Conservation (phyloP, 2,888 invertebrate genomes). For the Lordiphosa andalusiaca region DNA sequence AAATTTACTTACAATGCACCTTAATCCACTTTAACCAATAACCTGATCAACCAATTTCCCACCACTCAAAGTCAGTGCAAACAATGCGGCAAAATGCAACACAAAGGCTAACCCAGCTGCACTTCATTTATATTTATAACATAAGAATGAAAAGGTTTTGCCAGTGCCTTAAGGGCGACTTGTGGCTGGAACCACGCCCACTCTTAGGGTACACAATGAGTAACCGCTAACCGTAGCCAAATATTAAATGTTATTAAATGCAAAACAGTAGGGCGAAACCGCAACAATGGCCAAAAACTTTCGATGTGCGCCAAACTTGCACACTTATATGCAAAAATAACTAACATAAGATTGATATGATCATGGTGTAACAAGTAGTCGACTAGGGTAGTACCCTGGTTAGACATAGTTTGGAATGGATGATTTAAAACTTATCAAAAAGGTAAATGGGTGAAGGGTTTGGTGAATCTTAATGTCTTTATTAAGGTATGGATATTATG, state of each 20-base stretch:
- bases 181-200: slow-evolving; percentile 5
- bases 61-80: slow-evolving; percentile 28
- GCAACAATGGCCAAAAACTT: slow-evolving; percentile 54
- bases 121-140: slow-evolving; percentile 69
- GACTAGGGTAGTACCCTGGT: not conserved
- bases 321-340: slow-evolving; percentile 4
- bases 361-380: not conserved
- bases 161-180: not conserved
- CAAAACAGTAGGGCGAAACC: slow-evolving; percentile 45
- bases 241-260: slow-evolving; percentile 70
- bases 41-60: too few relatives aligned
- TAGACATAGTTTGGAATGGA: not conserved
- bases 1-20: too few relatives aligned
- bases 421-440: not conserved
- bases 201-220: slow-evolving; percentile 36
- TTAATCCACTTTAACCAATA: too few relatives aligned
- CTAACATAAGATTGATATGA: slow-evolving; percentile 5
- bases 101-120: slow-evolving; percentile 27
- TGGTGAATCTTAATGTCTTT: too few relatives aligned
- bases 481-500: too few relatives aligned
- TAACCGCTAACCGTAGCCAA: slow-evolving; percentile 51
- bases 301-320: slow-evolving; percentile 40
- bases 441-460: not conserved
- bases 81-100: slow-evolving; percentile 66
- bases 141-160: slow-evolving; percentile 9